Conservation (phyloP, 2,113 vertebrate genomes). For the Etia nguti region DNA sequence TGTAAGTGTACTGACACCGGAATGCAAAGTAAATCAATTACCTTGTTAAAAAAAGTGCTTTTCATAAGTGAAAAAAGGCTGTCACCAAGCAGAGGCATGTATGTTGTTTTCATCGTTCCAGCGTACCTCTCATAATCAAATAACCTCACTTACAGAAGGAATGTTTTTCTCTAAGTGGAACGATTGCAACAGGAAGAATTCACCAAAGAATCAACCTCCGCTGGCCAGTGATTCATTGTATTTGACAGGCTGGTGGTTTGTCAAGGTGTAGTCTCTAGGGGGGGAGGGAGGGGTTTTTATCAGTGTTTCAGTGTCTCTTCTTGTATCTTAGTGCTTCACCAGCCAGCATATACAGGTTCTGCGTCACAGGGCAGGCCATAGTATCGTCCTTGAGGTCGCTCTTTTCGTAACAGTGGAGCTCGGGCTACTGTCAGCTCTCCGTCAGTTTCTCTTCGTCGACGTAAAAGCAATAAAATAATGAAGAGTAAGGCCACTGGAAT, state of each 20-base stretch:
- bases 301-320: background rate
- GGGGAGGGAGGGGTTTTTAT: background rate
- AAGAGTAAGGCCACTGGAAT: slow-evolving; percentile 72
- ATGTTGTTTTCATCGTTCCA: background rate
- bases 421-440: slow-evolving; percentile 62
- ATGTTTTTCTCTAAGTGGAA: slow-evolving; percentile 4
- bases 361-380: slow-evolving; percentile 76
- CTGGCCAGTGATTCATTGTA: background rate
- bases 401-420: slow-evolving; percentile 69
- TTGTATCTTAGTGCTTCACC: slow-evolving; percentile 65
- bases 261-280: background rate
- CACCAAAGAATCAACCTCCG: background rate
- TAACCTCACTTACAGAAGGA: slow-evolving; percentile 16
- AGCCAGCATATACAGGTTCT: slow-evolving; percentile 84
- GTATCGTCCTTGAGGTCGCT: slow-evolving; percentile 43
- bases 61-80: slow-evolving; percentile 8
- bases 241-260: slow-evolving; percentile 6
- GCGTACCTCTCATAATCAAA: slow-evolving; percentile 28
- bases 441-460: slow-evolving; percentile 54
- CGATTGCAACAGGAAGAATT: slow-evolving; percentile 5
- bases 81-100: background rate
- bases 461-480: slow-evolving; percentile 69
- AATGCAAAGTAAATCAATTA: slow-evolving; percentile 49
- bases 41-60: slow-evolving; percentile 43
- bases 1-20: background rate